Percentiles rank a stretch among this genome's conserved stretches.
Conservation (phyloP, 2,113 vertebrate genomes). For the Petrocephalus zakoni region DNA sequence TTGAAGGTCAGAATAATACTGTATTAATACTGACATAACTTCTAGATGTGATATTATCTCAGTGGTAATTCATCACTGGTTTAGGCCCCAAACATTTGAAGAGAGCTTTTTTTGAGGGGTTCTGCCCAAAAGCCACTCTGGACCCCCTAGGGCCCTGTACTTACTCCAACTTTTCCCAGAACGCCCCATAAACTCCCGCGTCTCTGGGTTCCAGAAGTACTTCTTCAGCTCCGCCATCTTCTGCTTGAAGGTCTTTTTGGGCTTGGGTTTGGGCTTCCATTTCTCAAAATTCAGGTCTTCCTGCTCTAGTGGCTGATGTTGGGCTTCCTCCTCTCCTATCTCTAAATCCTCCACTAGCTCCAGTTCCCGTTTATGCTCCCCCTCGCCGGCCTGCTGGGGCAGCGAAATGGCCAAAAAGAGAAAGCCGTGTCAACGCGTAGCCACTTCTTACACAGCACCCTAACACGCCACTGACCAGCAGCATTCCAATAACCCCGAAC, state of each 20-base stretch:
- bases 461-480: background rate
- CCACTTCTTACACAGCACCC: background rate
- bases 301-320: slow-evolving; percentile 68
- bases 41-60: background rate
- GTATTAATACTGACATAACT: background rate
- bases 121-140: background rate
- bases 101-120: slow-evolving; percentile 3
- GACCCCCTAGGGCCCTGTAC: slow-evolving; percentile 44
- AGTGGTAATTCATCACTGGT: background rate
- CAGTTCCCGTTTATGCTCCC: background rate
- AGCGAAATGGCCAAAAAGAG: background rate
- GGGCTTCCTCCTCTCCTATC: slow-evolving; percentile 24
- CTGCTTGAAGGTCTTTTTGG: slow-evolving; percentile 68
- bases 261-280: slow-evolving; percentile 65
- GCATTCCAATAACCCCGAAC: background rate
- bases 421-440: background rate
- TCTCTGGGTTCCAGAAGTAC: slow-evolving; percentile 90
- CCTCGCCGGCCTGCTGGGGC: background rate
- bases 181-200: slow-evolving; percentile 85
- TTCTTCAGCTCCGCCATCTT: slow-evolving; percentile 70
- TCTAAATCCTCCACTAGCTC: background rate
- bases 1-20: background rate
- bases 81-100: background rate
- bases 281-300: slow-evolving; percentile 66
- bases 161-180: slow-evolving; percentile 92